phyloP scores from a whole-genome alignment of 2,113 vertebrate species.

The Melozone crissalis region DNA sequence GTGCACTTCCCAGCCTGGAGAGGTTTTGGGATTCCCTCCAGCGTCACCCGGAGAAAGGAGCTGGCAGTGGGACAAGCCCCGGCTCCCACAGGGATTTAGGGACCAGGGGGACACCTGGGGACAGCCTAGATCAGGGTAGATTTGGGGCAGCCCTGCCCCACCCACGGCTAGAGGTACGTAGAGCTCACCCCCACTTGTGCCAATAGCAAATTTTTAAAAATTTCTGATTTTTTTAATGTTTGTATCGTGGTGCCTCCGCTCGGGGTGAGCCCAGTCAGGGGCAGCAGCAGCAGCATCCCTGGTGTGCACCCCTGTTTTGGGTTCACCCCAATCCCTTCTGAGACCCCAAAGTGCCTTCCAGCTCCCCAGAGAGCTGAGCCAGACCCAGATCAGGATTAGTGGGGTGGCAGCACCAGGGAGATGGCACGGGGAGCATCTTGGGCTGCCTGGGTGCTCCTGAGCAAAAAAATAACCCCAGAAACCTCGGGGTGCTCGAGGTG shows the following conservation, averaged over 20 bases:
- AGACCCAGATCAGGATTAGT: accelerated
- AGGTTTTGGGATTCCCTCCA: background rate
- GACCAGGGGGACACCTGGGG: background rate
- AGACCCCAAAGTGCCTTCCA: conserved; percentile 29
- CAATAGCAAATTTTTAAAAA: background rate
- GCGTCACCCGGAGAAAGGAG: accelerated
- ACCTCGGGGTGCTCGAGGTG: background rate
- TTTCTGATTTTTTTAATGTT: background rate
- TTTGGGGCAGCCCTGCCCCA: background rate
- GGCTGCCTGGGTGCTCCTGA: accelerated
- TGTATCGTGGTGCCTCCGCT: background rate
- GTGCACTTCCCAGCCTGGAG: accelerated
- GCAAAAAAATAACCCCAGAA: background rate
- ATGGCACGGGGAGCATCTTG: background rate
- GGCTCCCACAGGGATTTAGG: background rate
- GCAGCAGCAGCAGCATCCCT: background rate
- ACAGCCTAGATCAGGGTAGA: background rate
- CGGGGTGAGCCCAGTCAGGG: background rate
- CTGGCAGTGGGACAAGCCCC: background rate
- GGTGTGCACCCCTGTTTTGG: background rate
- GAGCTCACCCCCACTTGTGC: conserved; percentile 7
- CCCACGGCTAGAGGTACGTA: background rate
- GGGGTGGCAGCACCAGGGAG: background rate
- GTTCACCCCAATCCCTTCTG: background rate
- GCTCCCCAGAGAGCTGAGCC: background rate